Conservation (phyloP, 2,797 vertebrate genomes). For the Oryzias dopingdopingensis region DNA sequence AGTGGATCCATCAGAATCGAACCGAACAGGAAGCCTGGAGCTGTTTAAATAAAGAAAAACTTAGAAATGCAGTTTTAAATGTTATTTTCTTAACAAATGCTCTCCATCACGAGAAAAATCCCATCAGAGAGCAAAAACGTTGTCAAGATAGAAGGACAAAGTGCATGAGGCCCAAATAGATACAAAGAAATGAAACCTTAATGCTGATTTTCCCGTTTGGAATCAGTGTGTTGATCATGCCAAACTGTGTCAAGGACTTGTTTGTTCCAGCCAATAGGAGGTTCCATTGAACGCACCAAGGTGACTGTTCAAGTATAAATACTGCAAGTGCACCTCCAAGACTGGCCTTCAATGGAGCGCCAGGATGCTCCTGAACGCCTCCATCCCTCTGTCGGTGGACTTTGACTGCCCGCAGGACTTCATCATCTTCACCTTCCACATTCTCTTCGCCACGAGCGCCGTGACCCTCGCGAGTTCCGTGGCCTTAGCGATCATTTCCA, state of each 20-base stretch:
- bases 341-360: slow-evolving; percentile 12
- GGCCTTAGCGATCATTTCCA: slow-evolving; percentile 68
- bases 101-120: too few relatives aligned
- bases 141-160: not conserved
- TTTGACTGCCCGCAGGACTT: slow-evolving; percentile 72
- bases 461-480: slow-evolving; percentile 76
- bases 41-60: too few relatives aligned
- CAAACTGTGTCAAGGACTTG: too few relatives aligned
- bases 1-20: too few relatives aligned
- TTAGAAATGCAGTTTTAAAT: too few relatives aligned
- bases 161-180: too few relatives aligned
- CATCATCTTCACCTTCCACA: slow-evolving; percentile 76
- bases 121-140: too few relatives aligned
- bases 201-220: too few relatives aligned
- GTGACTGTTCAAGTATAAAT: slow-evolving; percentile 36
- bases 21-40: too few relatives aligned
- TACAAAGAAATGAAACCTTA: not conserved
- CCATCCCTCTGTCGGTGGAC: slow-evolving; percentile 71
- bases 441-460: slow-evolving; percentile 73
- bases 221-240: too few relatives aligned
- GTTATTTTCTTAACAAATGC: too few relatives aligned
- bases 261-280: too few relatives aligned
- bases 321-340: accelerated
- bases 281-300: not conserved
- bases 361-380: slow-evolving; percentile 68